Percentiles rank a stretch among this genome's conserved stretches.
Conservation (phyloP, 2,797 vertebrate genomes). For the Gephyroberyx darwinii region DNA sequence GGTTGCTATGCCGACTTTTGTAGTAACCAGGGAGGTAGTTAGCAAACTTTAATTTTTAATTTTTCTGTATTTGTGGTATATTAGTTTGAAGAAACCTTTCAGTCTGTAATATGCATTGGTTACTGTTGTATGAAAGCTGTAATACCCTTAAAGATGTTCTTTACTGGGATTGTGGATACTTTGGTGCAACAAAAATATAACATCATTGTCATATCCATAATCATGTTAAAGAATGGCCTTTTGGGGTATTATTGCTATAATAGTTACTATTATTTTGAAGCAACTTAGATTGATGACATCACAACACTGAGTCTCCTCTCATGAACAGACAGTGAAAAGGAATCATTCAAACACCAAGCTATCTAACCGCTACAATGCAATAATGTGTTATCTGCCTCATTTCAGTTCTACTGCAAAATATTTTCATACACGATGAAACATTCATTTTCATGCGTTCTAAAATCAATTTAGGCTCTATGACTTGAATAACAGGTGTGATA, state of each 20-base stretch:
- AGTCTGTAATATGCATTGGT: not conserved
- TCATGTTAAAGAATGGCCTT: not conserved
- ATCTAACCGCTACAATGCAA: slow-evolving; percentile 24
- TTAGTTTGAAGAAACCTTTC: not conserved
- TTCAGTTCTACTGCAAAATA: slow-evolving; percentile 16
- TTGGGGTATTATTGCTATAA: not conserved
- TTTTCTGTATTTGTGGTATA: not conserved
- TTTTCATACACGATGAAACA: slow-evolving; percentile 43
- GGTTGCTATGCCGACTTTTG: not conserved
- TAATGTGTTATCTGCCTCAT: not conserved
- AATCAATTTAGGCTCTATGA: slow-evolving; percentile 28
- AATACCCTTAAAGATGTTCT: too few relatives aligned
- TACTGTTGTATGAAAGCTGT: too few relatives aligned
- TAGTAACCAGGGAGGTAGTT: not conserved
- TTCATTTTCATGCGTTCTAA: slow-evolving; percentile 69
- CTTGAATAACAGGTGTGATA: slow-evolving; percentile 28
- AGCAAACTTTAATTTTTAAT: not conserved
- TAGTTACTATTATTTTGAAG: not conserved
- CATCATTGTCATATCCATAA: not conserved
- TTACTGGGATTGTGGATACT: not conserved
- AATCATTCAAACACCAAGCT: slow-evolving; percentile 37
- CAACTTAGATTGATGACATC: slow-evolving; percentile 12
- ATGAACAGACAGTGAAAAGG: slow-evolving; percentile 24
- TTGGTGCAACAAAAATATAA: not conserved
- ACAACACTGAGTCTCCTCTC: slow-evolving; percentile 18